A percentile compares a stretch with the other conserved stretches of the same genome.
Evolutionary conservation across 2,113 vertebrate species (phyloP).

Genomic region (Ariopsis seemanni): DNA sequence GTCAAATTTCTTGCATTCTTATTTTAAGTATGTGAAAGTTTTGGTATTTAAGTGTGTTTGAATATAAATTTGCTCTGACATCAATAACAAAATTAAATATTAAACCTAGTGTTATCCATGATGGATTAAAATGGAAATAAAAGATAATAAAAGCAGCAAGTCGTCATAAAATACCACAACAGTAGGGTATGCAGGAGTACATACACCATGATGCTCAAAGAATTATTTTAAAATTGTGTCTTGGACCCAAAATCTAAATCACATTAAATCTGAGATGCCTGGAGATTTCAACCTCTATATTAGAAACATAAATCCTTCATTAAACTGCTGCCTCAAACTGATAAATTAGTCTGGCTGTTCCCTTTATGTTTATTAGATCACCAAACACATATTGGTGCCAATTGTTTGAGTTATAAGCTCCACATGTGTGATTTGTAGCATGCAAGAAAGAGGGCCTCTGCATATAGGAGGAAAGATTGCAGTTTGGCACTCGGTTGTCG

Average conservation of each 20-base stretch:
- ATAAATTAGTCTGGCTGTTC: slow-evolving; percentile 31
- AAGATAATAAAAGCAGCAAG: not conserved
- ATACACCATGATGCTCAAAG: not conserved
- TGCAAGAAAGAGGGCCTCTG: slow-evolving; percentile 37
- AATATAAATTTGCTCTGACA: not conserved
- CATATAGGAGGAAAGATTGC: slow-evolving; percentile 44
- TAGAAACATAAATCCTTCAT: slow-evolving; percentile 10
- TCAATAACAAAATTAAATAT: not conserved
- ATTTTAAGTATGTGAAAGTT: not conserved
- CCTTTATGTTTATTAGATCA: slow-evolving; percentile 17
- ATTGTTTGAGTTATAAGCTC: slow-evolving; percentile 10
- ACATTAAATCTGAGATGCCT: not conserved
- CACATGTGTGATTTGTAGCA: slow-evolving; percentile 26
- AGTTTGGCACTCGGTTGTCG: slow-evolving; percentile 52
- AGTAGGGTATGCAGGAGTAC: not conserved
- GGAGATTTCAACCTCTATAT: not conserved
- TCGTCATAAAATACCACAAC: not conserved
- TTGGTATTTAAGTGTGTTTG: not conserved
- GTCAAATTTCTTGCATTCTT: not conserved
- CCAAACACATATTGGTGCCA: not conserved
- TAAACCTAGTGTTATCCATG: not conserved
- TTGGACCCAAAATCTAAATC: not conserved
- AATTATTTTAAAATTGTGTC: not conserved
- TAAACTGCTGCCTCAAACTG: slow-evolving; percentile 4
- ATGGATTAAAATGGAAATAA: not conserved